Base-by-base conservation (phyloP, 2,113 vertebrate species). In the Megaceryle torquata region DNA sequence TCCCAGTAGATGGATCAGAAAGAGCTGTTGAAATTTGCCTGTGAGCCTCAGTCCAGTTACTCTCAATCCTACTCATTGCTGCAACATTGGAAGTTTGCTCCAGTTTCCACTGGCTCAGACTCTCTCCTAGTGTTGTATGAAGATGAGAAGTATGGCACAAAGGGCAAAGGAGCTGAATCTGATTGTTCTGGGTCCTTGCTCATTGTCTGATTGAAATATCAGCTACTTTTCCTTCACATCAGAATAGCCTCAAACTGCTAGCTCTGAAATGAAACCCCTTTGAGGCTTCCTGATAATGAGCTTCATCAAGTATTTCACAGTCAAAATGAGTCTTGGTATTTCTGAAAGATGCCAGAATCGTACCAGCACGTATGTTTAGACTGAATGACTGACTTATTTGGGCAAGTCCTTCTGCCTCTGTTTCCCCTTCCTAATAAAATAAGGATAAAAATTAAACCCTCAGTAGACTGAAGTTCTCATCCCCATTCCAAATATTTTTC, bases 311-410 rank as follows among this genome's bases (percentile, higher is more conserved):
- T 57, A 89, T 95, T 93, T 95, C 87, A 76, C 82, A 95, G 94
- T 91, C 81, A 63, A 91, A 91, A 86, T 29, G 65, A 76, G 35
- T 51, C 78, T 43, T 74, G 78, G 78, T 95, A 91, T 89, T 94
- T 93, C 70, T 95, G 78, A 76, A 91, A 77, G 94, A 61, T 0
- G 2, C 91, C 94, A 96, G 70, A 77, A 74, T 85, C 59, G 54
- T 95, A 89, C 93, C 94, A 96, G 85, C 85, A 92, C 91, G 94
- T 96, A 93, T 96, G 83, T 69, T 94, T 61, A 76, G 61, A 48
- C 65, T 92, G 88, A 72, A 71, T 44, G 31, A 72, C 37, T 92
- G 74, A 92, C 17, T 91, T 82, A 90, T 74, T 61, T 89, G 77
- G 74, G 83, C 88, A 94, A 85, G 81, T 33, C 37, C 53, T 79